A percentile compares a stretch with the other conserved stretches of the same genome.
phyloP scores from a whole-genome alignment of 1,140 invertebrate species.

The Drosophila erecta region DNA sequence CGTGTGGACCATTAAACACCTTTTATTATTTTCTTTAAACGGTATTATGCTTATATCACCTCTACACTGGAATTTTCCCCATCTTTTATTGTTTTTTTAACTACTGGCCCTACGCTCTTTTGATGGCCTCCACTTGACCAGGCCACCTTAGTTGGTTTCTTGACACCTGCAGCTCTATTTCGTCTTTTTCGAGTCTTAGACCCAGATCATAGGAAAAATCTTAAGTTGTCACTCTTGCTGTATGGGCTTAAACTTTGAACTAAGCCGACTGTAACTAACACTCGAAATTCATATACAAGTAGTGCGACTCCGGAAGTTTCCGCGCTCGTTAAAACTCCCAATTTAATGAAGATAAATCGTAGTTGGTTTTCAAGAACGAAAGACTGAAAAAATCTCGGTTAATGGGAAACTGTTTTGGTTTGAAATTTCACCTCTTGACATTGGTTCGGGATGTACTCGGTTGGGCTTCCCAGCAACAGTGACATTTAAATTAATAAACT shows the following conservation, averaged over 20 bases:
- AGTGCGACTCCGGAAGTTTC: slow-evolving; percentile 59
- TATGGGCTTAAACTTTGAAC: slow-evolving; percentile 31
- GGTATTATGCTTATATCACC: slow-evolving; percentile 47
- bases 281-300: slow-evolving; percentile 36
- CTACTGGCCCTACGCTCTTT: slow-evolving; percentile 59
- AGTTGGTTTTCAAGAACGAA: slow-evolving; percentile 25
- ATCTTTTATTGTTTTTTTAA: slow-evolving; percentile 66
- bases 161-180: slow-evolving; percentile 63
- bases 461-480: slow-evolving; percentile 20
- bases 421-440: slow-evolving; percentile 84
- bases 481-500: slow-evolving; percentile 84
- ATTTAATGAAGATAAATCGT: slow-evolving; percentile 75
- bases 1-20: slow-evolving; percentile 62
- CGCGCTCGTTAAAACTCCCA: slow-evolving; percentile 27
- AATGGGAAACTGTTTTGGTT: slow-evolving; percentile 65
- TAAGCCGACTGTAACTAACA: slow-evolving; percentile 22
- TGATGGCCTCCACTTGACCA: slow-evolving; percentile 63
- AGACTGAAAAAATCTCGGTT: background rate
- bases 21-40: slow-evolving; percentile 54
- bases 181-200: background rate
- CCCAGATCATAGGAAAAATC: slow-evolving; percentile 17
- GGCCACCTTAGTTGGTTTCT: slow-evolving; percentile 57
- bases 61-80: slow-evolving; percentile 27
- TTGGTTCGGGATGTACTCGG: slow-evolving; percentile 14
- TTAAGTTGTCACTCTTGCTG: slow-evolving; percentile 43